Conservation (phyloP, 37 sponge, comb jelly and placozoan genomes). For the Aphrocallistes beatrix region DNA sequence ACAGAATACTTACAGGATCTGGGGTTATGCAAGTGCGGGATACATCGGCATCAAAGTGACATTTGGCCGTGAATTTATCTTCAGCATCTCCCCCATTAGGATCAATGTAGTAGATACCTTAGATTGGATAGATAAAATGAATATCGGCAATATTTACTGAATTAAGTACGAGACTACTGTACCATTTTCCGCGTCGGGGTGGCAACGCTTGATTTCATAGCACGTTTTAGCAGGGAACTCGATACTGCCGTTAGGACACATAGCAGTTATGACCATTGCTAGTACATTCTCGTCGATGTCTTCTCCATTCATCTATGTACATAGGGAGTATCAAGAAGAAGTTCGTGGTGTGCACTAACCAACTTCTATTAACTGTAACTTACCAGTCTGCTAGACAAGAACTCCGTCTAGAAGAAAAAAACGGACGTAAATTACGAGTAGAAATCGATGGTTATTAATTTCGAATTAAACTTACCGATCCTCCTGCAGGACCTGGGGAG, state of each 20-base stretch:
- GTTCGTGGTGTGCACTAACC: too few species aligned
- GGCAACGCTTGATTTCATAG: neutral
- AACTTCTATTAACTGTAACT: too few species aligned
- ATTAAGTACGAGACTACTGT: neutral
- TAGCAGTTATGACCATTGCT: neutral
- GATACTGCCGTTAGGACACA: neutral
- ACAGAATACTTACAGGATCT: neutral
- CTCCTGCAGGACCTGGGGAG: neutral
- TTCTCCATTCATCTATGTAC: too few species aligned
- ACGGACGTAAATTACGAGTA: neutral
- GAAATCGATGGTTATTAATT: neutral
- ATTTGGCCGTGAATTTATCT: neutral
- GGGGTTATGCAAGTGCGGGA: neutral
- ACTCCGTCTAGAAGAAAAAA: neutral
- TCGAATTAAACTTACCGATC: neutral
- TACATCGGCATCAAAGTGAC: neutral
- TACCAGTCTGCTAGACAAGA: neutral
- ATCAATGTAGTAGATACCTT: neutral
- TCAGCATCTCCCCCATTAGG: neutral
- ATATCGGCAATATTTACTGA: neutral
- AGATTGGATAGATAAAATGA: neutral
- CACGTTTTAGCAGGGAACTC: constrained; percentile 1
- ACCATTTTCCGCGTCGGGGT: neutral
- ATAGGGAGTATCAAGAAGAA: too few species aligned
- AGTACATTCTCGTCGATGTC: neutral